These are phyloP conservation scores for Lasiurus borealis DNA, from an alignment of 2,113 vertebrate genomes.

Conservation along the genomic window DNA sequence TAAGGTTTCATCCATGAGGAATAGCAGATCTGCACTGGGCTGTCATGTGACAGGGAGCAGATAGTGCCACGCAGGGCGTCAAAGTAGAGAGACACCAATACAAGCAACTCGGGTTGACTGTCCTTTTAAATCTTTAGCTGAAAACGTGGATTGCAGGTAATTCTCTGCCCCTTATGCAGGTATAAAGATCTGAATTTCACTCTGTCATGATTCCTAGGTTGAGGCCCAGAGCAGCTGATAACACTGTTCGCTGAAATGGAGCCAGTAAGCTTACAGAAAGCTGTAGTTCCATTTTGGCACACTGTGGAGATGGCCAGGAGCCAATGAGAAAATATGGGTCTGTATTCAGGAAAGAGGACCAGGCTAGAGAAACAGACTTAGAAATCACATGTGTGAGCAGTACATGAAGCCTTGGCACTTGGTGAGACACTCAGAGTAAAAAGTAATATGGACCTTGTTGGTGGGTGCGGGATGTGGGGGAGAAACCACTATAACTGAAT, in stretches of 20 bases:
- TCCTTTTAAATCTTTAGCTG: slow-evolving; percentile 32
- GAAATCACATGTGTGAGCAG: background rate
- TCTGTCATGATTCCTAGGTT: background rate
- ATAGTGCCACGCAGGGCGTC: background rate
- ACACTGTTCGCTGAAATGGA: background rate
- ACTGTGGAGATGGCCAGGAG: background rate
- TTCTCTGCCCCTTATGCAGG: background rate
- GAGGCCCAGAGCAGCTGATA: background rate
- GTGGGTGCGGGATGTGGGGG: background rate
- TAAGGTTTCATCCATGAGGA: background rate
- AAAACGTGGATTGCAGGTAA: background rate
- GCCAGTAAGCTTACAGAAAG: background rate
- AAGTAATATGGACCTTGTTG: background rate
- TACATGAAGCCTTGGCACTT: background rate
- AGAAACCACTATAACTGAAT: background rate
- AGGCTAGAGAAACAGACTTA: background rate
- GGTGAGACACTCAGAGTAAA: background rate
- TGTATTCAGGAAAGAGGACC: background rate
- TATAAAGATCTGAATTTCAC: background rate
- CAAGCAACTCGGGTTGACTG: background rate
- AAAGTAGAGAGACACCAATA: background rate
- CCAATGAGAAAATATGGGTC: background rate
- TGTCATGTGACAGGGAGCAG: background rate
- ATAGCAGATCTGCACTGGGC: background rate
- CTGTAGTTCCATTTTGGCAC: background rate